These are phyloP conservation scores for Galerucella pusilla DNA, from an alignment of 2,888 invertebrate species.

Conservation along the genomic window DNA sequence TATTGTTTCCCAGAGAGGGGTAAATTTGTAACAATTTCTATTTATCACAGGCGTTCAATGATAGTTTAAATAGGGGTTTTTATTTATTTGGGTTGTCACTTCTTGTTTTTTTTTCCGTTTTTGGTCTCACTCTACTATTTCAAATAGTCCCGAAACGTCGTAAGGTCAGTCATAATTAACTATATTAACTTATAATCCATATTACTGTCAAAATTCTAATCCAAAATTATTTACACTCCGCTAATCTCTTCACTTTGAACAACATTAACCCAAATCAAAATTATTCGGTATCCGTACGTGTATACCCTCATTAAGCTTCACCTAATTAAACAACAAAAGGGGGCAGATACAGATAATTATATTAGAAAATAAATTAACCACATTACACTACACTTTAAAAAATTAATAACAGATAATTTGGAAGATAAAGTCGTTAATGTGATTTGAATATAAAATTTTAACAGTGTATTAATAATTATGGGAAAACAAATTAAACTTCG, in stretches of 20 bases:
- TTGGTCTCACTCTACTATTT: too few species aligned
- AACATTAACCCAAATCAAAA: slow-evolving; percentile 11
- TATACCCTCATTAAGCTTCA: slow-evolving; percentile 9
- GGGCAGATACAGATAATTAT: slow-evolving; percentile 1
- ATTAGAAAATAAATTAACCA: neutral
- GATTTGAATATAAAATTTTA: neutral
- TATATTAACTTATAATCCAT: neutral
- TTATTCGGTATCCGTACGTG: slow-evolving; percentile 6
- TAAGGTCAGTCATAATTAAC: neutral
- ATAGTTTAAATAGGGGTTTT: too few species aligned
- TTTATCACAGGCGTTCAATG: too few species aligned
- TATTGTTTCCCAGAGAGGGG: too few species aligned
- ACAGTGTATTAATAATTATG: slow-evolving; percentile 11
- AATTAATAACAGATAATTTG: neutral
- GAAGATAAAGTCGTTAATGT: neutral
- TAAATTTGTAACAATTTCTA: too few species aligned
- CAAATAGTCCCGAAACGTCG: too few species aligned
- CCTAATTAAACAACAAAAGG: slow-evolving; percentile 20
- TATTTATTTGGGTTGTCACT: too few species aligned
- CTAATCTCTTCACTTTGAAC: slow-evolving; percentile 30
- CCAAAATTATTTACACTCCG: slow-evolving; percentile 28
- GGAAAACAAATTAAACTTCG: slow-evolving; percentile 7
- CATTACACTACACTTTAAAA: neutral
- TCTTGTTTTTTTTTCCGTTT: too few species aligned
- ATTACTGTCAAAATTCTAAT: neutral